These are phyloP conservation scores for Perognathus longimembris DNA, from an alignment of 2,113 vertebrate species.

Conservation along the genomic window DNA sequence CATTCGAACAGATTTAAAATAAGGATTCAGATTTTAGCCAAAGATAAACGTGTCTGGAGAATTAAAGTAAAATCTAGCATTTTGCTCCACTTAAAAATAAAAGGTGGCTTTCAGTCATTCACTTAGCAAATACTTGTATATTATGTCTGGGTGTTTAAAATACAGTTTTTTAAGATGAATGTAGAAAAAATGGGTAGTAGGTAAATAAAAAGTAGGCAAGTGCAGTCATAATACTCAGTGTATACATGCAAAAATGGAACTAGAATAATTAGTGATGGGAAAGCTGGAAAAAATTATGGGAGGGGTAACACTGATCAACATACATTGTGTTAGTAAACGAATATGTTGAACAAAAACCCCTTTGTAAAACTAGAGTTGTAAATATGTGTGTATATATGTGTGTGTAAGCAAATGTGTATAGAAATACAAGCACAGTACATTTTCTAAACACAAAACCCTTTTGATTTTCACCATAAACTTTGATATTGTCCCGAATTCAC, in stretches of 20 bases:
- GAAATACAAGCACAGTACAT: background rate
- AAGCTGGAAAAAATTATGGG: too few relatives aligned
- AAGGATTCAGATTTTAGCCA: background rate
- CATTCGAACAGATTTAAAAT: background rate
- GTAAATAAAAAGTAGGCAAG: too few relatives aligned
- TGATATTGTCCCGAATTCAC: background rate
- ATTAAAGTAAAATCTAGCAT: constrained; percentile 8
- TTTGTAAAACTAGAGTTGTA: too few relatives aligned
- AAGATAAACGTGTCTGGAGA: background rate
- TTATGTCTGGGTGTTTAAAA: background rate
- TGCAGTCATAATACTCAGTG: too few relatives aligned
- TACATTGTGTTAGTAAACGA: too few relatives aligned
- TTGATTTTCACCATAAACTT: background rate
- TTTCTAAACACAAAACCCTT: background rate
- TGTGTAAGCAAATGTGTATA: background rate
- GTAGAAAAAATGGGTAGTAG: too few relatives aligned
- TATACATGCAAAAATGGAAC: too few relatives aligned
- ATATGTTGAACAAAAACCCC: too few relatives aligned
- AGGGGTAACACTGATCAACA: too few relatives aligned
- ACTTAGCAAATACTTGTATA: background rate
- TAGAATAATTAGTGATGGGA: too few relatives aligned
- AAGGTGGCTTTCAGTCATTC: background rate
- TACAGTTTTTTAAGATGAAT: background rate
- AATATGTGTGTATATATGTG: too few relatives aligned
- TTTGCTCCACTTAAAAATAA: background rate